Evolutionary conservation across 2,888 invertebrate genomes (phyloP).

Genomic region (Pecten maximus): DNA sequence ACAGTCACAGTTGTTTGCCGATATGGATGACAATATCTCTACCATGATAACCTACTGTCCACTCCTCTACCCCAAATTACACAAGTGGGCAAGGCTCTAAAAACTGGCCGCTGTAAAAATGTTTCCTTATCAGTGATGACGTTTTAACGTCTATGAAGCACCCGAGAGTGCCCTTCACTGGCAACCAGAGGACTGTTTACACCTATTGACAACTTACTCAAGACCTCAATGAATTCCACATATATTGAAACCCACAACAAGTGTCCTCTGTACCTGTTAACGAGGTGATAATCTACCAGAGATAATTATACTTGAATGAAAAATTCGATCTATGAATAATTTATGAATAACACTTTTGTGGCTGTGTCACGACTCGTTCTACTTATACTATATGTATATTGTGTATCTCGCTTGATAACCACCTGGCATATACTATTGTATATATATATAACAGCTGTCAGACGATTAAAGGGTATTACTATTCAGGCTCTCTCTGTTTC

Average conservation of each 20-base stretch:
- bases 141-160: slow-evolving; percentile 47
- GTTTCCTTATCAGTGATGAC: slow-evolving; percentile 50
- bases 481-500: too few relatives aligned
- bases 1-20: slow-evolving; percentile 24
- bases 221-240: slow-evolving; percentile 18
- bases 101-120: slow-evolving; percentile 26
- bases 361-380: background rate
- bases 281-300: slow-evolving; percentile 13
- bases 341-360: background rate
- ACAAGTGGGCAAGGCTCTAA: background rate
- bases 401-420: background rate
- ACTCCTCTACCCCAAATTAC: background rate
- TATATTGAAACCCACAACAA: slow-evolving; percentile 9
- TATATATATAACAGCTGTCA: background rate
- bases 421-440: background rate
- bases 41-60: background rate
- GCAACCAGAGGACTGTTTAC: background rate
- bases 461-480: background rate
- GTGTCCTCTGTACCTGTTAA: background rate
- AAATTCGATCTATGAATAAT: slow-evolving; percentile 21
- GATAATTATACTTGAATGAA: slow-evolving; percentile 35
- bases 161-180: slow-evolving; percentile 48
- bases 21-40: background rate
- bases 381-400: background rate
- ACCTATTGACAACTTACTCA: slow-evolving; percentile 1